Base-by-base conservation (phyloP, 1,140 invertebrate genomes). In the Parasteatoda tepidariorum region DNA sequence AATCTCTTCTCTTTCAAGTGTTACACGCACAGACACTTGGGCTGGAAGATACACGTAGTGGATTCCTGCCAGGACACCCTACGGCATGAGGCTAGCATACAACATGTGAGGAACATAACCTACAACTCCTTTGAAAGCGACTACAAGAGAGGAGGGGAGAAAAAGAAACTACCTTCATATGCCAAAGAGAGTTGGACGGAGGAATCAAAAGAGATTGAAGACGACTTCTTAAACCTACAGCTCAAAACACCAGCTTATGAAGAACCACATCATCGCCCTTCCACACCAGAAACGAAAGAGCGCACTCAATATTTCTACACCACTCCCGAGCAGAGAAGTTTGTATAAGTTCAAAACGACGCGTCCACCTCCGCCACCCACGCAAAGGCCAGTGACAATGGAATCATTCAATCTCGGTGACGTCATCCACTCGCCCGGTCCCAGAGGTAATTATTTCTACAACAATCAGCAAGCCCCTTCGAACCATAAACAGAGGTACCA, bases 1-100 rank as follows among this genome's bases (percentile, higher is more conserved):
- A n/a, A 28, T 28, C 6, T 61, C 89, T 90, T 31, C 89, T 18
- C 24, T 30, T 34, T 18, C 68, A 54, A 97, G 94, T 97, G 96
- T 88, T 98, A 94, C 90, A 95, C 95, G 11, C 95, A 97, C 89
- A 94, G 96, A 48, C 93, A 97, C 87, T 91, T 98, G 74, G 97
- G 97, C 41, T 98, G 96, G 95, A 97, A 96, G 89, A 98, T 98
- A 84, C 94, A 96, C 86, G 95, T 98, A 0, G 91, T 94, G 28
- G 95, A 98, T 87, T 88, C 90, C 15, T 97, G 96, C 78, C 86
- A 88, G 2, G 79, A 79, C 13, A 24, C 2, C 2, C 59, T 83
- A 5, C 67, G 38, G 2, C 59, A 62, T n/a, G 67, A 30, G 15
- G 79, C 79, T 13, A 73, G 67, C 18, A 41, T 83, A 0, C 68